These are phyloP conservation scores for Scleropages formosus DNA, from an alignment of 2,797 vertebrate genomes.

Conservation along the genomic window DNA sequence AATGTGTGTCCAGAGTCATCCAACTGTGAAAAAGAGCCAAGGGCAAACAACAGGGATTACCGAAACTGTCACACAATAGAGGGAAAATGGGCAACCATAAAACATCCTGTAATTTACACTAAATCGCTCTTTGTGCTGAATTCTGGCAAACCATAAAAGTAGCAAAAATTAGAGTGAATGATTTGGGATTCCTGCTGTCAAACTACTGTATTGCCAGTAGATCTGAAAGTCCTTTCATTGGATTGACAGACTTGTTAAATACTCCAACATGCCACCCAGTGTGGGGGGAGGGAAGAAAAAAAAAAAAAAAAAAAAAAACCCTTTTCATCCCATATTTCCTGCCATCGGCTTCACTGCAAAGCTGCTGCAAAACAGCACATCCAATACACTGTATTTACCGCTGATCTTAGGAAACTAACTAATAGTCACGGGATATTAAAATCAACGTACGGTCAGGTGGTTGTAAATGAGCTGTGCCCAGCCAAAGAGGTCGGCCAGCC, in stretches of 20 bases:
- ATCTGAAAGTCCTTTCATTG: background rate
- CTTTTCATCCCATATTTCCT: no score
- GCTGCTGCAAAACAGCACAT: no score
- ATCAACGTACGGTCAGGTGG: slow-evolving; percentile 88
- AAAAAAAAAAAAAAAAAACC: no score
- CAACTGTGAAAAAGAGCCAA: background rate
- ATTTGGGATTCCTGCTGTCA: no score
- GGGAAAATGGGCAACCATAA: background rate
- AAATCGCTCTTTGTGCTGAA: background rate
- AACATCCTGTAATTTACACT: background rate
- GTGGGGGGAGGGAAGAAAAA: no score
- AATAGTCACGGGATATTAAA: background rate
- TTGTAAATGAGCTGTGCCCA: slow-evolving; percentile 99
- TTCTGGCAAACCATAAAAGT: background rate
- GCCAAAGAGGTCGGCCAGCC: slow-evolving; percentile 89
- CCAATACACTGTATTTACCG: no score
- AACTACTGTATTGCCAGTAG: background rate
- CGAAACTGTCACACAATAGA: background rate
- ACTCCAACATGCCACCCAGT: background rate
- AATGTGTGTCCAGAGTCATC: background rate
- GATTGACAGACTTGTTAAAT: background rate
- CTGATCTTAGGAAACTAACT: no score
- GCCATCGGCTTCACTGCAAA: no score
- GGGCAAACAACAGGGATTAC: background rate
- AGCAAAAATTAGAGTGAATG: background rate